These are phyloP conservation scores for Tachina grossa DNA, from an alignment of 2,888 invertebrate genomes.

Conservation along the genomic window DNA sequence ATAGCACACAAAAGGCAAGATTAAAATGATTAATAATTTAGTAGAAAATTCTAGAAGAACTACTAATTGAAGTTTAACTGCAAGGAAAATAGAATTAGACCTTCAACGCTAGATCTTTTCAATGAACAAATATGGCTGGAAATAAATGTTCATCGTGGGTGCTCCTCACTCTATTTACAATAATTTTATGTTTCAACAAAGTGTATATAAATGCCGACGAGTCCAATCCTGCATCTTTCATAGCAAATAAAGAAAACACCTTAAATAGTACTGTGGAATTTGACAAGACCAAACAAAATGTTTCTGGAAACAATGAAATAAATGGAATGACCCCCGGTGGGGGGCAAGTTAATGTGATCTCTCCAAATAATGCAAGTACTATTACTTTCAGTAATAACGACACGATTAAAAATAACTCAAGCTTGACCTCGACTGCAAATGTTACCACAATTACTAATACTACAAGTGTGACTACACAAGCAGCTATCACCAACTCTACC, in stretches of 20 bases:
- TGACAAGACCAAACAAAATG: constrained; percentile 20
- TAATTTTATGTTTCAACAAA: constrained; percentile 33
- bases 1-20: constrained; percentile 20
- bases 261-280: constrained; percentile 18
- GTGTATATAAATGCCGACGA: constrained; percentile 54
- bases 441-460: constrained; percentile 17
- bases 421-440: constrained; percentile 17
- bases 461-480: constrained; percentile 25
- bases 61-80: not conserved
- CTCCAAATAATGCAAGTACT: constrained; percentile 27
- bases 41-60: constrained; percentile 45
- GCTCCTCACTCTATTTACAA: constrained; percentile 28
- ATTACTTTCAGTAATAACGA: constrained; percentile 18
- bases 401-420: constrained; percentile 35
- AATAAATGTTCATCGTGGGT: constrained; percentile 33
- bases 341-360: not conserved
- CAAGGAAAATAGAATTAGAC: constrained; percentile 2
- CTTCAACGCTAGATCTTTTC: no score
- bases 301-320: not conserved
- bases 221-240: not conserved
- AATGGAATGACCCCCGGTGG: not conserved
- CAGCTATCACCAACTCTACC: constrained; percentile 41
- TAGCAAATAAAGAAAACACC: constrained; percentile 14
- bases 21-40: constrained; percentile 55
- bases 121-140: constrained; percentile 55